These are phyloP conservation scores for Drosophila triauraria DNA, from an alignment of 1,140 invertebrate genomes.

Conservation along the genomic window DNA sequence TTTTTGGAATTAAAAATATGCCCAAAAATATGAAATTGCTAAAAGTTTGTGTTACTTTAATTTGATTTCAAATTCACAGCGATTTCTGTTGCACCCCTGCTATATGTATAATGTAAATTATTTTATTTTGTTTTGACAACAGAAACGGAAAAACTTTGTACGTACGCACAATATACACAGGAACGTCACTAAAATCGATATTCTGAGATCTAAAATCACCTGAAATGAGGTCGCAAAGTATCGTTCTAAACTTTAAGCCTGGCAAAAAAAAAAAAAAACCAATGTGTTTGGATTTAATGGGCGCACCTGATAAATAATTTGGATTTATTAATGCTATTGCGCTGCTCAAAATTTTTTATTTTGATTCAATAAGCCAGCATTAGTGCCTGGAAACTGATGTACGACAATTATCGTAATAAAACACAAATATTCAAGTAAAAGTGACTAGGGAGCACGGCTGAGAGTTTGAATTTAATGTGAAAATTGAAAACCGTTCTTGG, in stretches of 20 bases:
- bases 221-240: background rate
- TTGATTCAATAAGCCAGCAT: conserved; percentile 2
- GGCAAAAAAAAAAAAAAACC: background rate
- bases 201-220: no score
- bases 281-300: no score
- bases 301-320: background rate
- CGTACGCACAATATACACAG: background rate
- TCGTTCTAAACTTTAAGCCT: background rate
- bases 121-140: no score
- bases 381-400: conserved; percentile 27
- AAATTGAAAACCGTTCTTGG: no score
- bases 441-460: background rate
- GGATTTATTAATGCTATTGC: conserved; percentile 1
- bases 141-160: no score
- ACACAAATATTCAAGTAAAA: background rate
- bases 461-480: background rate
- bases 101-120: no score
- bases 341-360: conserved; percentile 5
- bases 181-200: background rate
- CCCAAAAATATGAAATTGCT: background rate
- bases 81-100: background rate
- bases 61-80: background rate
- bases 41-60: background rate
- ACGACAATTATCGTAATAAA: conserved; percentile 41
- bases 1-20: background rate